Base-by-base conservation (phyloP, 2,797 vertebrate species). In the Myotis planiceps region DNA sequence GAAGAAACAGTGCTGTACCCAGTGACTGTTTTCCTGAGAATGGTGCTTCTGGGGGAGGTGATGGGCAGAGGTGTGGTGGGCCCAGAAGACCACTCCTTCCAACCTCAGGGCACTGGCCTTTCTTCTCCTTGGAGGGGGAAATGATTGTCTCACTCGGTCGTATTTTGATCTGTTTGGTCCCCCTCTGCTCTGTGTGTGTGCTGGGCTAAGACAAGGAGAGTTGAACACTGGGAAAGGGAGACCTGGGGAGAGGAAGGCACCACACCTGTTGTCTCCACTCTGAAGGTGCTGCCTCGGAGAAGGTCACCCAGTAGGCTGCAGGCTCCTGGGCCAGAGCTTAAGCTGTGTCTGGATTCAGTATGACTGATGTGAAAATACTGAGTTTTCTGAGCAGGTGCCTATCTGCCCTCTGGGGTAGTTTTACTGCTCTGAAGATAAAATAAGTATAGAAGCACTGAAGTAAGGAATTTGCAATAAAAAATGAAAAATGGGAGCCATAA, bases 381-480 rank as follows among this genome's bases (percentile, higher is more conserved):
- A 78, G 65, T 71, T 92, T 88, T 51, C 79, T 47, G n/a, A 95
- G 49, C 65, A 63, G 3, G 39, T 6, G 39, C 55, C 69, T 79
- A 42, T 37, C 32, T 58, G 39, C 89, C 80, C 72, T 93, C 75
- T 86, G 49, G 72, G 65, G 12, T 68, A 49, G 37, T 71, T 93
- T 95, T 23, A 58, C 63, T 39, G 29, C 89, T 94, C 75, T 29
- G 86, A 89, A 88, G 75, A 90, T 68, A 89, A 83, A 95, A 68
- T 86, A 83, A 81, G 29, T 72, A 14, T 27, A 55, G 86, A 92
- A 42, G 71, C 82, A 83, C 51, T 83, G 75, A 96, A 51, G 86
- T 75, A 81, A 84, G 34, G 68, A 88, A 65, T 91, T 80, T 81
- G 80, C 89, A 92, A 75, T 92, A 88, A 92, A 90, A 94, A 96